These are phyloP conservation scores for Montipora capricornis DNA, from an alignment of 64 coral and sea anemone species.

Conservation along the genomic window DNA sequence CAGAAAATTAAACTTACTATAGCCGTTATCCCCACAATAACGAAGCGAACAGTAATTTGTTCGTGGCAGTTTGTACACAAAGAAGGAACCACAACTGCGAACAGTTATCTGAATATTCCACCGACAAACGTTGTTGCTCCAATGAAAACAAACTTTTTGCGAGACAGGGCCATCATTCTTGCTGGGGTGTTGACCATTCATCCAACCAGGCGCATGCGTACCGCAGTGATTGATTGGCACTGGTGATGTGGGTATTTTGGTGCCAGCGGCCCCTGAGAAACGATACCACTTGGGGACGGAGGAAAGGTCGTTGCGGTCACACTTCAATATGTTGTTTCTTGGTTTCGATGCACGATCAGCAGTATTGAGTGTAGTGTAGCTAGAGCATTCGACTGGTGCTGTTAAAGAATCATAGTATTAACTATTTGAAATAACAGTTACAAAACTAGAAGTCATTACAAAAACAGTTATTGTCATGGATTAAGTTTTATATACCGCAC, in stretches of 20 bases:
- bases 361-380: slow-evolving; percentile 25
- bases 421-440: neutral
- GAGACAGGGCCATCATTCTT: neutral
- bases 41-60: no score
- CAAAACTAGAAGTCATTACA: no score
- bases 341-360: slow-evolving; percentile 16
- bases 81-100: neutral
- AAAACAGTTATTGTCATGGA: no score
- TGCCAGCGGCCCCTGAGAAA: neutral
- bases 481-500: no score
- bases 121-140: neutral
- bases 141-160: neutral
- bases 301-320: slow-evolving; percentile 29
- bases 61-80: neutral
- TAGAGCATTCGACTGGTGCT: slow-evolving; percentile 34
- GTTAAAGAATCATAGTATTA: neutral
- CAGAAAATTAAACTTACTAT: no score
- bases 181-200: neutral
- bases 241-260: neutral
- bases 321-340: neutral
- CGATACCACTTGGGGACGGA: neutral
- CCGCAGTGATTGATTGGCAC: neutral
- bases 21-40: no score
- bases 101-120: neutral
- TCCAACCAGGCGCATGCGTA: neutral